A percentile compares a stretch with the other conserved stretches of the same genome.
These are phyloP conservation scores for Cairina moschata DNA, from an alignment of 2,113 vertebrate species.

Conservation along the genomic window DNA sequence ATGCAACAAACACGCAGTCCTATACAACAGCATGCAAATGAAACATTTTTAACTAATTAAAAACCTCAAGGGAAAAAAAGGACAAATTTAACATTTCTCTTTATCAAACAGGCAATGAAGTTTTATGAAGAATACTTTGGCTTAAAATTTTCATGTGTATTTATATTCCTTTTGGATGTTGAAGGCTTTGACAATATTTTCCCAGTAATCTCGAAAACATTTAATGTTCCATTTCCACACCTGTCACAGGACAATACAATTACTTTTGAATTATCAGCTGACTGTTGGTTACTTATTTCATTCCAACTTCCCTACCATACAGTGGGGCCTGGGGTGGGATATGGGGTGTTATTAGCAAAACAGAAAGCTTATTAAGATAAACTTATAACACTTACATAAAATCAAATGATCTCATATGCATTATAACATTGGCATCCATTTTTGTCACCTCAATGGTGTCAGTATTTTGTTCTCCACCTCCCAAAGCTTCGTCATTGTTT, in stretches of 20 bases:
- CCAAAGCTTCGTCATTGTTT: conserved; percentile 50
- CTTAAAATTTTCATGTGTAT: neutral
- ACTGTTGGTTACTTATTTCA: neutral
- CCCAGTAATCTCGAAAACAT: neutral
- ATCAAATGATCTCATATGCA: conserved; percentile 95
- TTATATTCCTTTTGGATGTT: neutral
- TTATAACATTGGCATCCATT: conserved; percentile 97
- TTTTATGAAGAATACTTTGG: neutral
- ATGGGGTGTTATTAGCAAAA: neutral
- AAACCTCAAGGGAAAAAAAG: neutral
- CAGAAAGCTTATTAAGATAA: neutral
- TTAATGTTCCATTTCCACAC: neutral
- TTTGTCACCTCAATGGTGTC: conserved; percentile 90
- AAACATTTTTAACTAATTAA: neutral
- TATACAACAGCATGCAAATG: neutral
- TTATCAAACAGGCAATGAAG: neutral
- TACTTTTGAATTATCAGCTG: neutral
- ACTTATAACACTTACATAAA: conserved; percentile 88
- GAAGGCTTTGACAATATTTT: neutral
- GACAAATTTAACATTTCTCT: neutral
- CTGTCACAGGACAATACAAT: neutral
- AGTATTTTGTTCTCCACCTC: conserved; percentile 66
- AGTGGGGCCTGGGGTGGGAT: neutral
- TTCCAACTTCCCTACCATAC: neutral
- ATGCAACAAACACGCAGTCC: neutral